These are phyloP conservation scores for Cryptomyrus ogoouensis DNA, from an alignment of 2,113 vertebrate genomes.

Conservation along the genomic window DNA sequence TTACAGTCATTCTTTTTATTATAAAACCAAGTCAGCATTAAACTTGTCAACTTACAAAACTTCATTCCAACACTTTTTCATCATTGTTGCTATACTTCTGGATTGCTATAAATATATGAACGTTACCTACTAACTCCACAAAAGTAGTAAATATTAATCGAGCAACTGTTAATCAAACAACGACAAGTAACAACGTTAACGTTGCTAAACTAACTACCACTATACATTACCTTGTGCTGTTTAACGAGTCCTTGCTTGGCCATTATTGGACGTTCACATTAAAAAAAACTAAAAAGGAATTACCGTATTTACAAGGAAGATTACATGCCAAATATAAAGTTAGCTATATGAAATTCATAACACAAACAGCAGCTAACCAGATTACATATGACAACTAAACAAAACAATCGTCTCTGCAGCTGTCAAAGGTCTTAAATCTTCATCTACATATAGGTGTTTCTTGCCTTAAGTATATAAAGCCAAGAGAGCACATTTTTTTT, in stretches of 20 bases:
- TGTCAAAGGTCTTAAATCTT: slow-evolving; percentile 6
- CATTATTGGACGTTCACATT: background rate
- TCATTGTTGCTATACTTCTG: background rate
- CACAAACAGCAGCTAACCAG: background rate
- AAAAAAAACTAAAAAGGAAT: background rate
- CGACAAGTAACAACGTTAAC: background rate
- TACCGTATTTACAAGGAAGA: background rate
- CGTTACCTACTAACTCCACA: background rate
- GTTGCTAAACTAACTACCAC: no score
- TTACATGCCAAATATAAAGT: background rate
- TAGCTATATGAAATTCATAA: background rate
- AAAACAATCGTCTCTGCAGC: background rate
- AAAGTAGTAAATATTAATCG: background rate
- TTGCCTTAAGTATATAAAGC: background rate
- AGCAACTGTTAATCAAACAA: background rate
- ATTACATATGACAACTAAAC: background rate
- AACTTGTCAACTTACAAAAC: background rate
- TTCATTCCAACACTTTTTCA: background rate
- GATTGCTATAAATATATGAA: background rate
- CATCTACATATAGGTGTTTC: background rate
- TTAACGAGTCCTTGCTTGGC: slow-evolving; percentile 20
- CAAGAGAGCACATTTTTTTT: background rate
- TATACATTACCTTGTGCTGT: slow-evolving; percentile 14
- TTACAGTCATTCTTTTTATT: background rate
- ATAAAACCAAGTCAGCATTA: background rate